Conservation (phyloP, 2,113 vertebrate species). For the Dromaius novaehollandiae region DNA sequence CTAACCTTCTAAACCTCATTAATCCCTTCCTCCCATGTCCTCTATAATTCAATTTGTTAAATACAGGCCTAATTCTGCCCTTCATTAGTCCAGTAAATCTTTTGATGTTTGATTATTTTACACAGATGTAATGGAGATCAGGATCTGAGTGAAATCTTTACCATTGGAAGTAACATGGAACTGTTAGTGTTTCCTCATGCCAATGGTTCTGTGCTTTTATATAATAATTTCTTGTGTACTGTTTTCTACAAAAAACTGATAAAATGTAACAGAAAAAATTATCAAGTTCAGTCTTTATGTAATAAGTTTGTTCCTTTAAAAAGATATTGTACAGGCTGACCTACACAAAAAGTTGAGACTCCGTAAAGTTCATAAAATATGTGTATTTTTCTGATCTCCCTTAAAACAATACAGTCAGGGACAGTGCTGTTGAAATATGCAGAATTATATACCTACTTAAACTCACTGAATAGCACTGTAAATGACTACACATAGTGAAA, state of each 20-base stretch:
- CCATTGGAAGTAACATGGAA: neutral
- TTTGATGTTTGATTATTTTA: neutral
- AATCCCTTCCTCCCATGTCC: neutral
- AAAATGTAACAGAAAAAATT: neutral
- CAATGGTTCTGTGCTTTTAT: neutral
- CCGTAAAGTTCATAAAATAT: neutral
- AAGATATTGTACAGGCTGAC: neutral
- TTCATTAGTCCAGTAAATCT: neutral
- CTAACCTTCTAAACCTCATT: slow-evolving; percentile 12
- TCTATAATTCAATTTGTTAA: neutral
- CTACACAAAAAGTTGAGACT: neutral
- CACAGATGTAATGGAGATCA: neutral
- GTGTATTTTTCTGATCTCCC: neutral
- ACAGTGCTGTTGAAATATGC: neutral
- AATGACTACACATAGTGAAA: neutral
- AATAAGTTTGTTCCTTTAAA: neutral
- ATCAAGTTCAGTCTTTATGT: neutral
- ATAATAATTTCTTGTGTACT: neutral
- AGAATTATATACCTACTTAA: neutral
- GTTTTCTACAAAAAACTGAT: neutral
- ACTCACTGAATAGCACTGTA: neutral
- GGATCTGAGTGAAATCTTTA: neutral
- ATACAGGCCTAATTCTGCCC: neutral
- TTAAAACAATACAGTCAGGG: neutral
- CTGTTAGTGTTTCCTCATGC: neutral